Conservation (phyloP, 2,888 invertebrate genomes). For the Pocota personata region DNA sequence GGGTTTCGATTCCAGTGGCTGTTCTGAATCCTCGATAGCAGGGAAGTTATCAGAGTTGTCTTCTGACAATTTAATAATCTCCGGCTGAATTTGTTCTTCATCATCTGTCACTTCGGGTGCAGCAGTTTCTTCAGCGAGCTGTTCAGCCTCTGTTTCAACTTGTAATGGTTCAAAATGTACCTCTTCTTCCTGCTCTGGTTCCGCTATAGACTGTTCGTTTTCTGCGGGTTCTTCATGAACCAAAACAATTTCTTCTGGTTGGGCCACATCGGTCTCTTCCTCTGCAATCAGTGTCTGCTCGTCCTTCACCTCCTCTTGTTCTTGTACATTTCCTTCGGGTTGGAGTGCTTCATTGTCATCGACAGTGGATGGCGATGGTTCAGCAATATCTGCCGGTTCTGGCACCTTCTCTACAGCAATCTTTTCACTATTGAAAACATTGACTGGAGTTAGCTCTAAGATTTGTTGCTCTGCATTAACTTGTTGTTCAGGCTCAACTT, state of each 20-base stretch:
- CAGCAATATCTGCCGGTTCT: neutral
- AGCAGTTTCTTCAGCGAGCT: neutral
- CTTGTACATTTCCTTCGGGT: neutral
- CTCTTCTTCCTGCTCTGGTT: neutral
- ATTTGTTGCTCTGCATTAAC: slow-evolving; percentile 11
- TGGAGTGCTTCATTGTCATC: neutral
- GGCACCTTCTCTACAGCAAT: neutral
- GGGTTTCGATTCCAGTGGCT: neutral
- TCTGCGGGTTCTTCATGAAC: neutral
- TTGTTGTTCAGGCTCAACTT: slow-evolving; percentile 18
- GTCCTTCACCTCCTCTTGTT: neutral
- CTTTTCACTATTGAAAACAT: neutral
- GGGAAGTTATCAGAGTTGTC: neutral
- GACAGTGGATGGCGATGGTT: neutral
- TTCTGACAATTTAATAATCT: neutral
- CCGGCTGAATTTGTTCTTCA: neutral
- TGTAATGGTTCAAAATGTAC: neutral
- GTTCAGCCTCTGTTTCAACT: neutral
- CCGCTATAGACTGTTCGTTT: neutral
- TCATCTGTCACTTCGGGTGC: neutral
- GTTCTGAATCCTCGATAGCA: neutral
- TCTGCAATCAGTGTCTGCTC: neutral
- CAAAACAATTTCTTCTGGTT: neutral
- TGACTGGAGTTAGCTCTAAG: neutral
- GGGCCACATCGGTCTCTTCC: neutral